Base-by-base conservation (phyloP, 2,888 invertebrate species). In the Gari tellinella region DNA sequence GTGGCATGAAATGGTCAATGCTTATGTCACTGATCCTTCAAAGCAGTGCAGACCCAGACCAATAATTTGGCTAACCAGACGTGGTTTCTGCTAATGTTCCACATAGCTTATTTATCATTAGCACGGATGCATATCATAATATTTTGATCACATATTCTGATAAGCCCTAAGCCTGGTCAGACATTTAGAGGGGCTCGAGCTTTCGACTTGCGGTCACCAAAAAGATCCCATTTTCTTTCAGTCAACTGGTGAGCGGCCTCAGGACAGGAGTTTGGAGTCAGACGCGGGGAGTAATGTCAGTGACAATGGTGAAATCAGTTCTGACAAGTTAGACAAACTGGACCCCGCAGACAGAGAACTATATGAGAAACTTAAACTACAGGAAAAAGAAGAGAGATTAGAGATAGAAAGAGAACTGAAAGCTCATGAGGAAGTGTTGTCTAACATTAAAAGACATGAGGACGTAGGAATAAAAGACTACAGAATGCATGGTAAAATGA, bases 371-470 rank as follows among this genome's bases (percentile, higher is more conserved):
- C 80, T 90, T 53, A 90, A 91, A 75, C 86, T 86, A 41, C 91
- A 92, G 81, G 91, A 92, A 75, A 82, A 89, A 51, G 92, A 92
- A 60, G 92, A 92, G 79, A 84, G 91, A 49, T 86, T 90, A 53
- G 91, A 92, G 64, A 90, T 92, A 45, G 92, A 92, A 75, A 74
- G 90, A 37, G 92, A 92, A 80, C 83, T 92, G 21, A 90, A 91
- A 75, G 91, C 90, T 15, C 91, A 92, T 57, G 88, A 88, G 53
- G 90, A 90, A 56, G 87, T 88, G 21, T 64, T 90, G 23, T 51
- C 58, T 43, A 80, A 84, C 43, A 75, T 88, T 51, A 85, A 88
- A 64, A 69, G 80, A 65, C 86, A 89, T 49, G 88, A 88, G 58
- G 85, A 87, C 68, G 70, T 88, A 19, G 70, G 88, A 58, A 80